Conservation (phyloP, 2,113 vertebrate species). For the Electrona antarctica region DNA sequence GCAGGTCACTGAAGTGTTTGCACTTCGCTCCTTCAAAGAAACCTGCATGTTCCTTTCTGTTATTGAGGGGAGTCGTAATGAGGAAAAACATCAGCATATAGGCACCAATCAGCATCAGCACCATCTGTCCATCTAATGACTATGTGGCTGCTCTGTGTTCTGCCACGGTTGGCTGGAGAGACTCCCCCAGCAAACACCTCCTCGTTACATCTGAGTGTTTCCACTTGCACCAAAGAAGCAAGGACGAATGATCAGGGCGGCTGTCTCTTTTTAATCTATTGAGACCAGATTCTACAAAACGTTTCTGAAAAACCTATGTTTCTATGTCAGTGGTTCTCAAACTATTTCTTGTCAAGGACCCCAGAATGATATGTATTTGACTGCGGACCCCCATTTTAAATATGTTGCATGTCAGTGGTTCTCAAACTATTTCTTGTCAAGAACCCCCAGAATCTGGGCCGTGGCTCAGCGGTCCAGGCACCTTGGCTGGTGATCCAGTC, state of each 20-base stretch:
- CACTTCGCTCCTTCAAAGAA: conserved; percentile 40
- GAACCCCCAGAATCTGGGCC: too few relatives aligned
- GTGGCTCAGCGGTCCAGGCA: too few relatives aligned
- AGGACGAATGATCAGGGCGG: conserved; percentile 28
- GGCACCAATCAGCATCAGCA: conserved; percentile 64
- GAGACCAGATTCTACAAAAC: too few relatives aligned
- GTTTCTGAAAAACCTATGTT: too few relatives aligned
- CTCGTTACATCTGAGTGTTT: conserved; percentile 54
- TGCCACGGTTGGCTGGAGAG: conserved; percentile 57
- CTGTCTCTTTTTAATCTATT: conserved; percentile 7
- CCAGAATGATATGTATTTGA: too few relatives aligned
- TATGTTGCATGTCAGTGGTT: too few relatives aligned
- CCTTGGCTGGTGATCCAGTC: too few relatives aligned
- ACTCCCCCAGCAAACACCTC: conserved; percentile 44
- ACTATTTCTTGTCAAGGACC: too few relatives aligned
- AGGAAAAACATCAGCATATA: conserved; percentile 59
- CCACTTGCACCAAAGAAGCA: conserved; percentile 28
- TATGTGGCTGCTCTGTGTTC: conserved; percentile 67
- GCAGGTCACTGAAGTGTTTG: conserved; percentile 37
- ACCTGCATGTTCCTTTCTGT: not conserved
- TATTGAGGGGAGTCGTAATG: conserved; percentile 10
- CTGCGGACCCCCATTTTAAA: too few relatives aligned
- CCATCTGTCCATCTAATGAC: conserved; percentile 79
- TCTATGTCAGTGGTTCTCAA: too few relatives aligned
- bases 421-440: too few relatives aligned